Percentiles rank a stretch among this genome's conserved stretches.
These are phyloP conservation scores for Macroramphosus scolopax DNA, from an alignment of 2,797 vertebrate species.

Conservation along the genomic window DNA sequence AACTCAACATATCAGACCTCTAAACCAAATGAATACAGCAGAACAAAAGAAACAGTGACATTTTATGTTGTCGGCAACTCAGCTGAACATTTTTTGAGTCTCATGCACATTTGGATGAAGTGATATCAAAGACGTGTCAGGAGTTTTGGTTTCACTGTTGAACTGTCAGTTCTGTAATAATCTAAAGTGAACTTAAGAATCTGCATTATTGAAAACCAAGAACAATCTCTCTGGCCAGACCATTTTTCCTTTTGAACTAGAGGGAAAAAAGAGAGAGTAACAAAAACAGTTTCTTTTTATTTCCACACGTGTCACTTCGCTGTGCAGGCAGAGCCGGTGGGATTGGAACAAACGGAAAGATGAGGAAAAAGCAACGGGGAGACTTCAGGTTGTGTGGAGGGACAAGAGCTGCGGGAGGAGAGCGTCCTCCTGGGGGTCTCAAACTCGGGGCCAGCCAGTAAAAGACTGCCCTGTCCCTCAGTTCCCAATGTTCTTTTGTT, in stretches of 20 bases:
- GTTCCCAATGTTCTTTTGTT: not conserved
- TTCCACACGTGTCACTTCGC: no score
- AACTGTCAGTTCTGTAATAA: no score
- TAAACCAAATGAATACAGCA: not conserved
- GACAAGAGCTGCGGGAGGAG: not conserved
- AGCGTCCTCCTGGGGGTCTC: slow-evolving; percentile 1
- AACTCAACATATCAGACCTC: slow-evolving; percentile 4
- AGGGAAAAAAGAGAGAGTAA: not conserved
- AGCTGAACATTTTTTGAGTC: slow-evolving; percentile 36
- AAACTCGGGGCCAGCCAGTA: not conserved
- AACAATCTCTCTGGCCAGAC: no score
- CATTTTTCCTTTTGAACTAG: no score
- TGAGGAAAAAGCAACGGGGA: no score
- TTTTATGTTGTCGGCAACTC: slow-evolving; percentile 8
- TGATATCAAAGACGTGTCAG: no score
- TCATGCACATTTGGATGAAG: no score
- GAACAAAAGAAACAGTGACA: slow-evolving; percentile 3
- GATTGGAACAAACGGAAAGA: not conserved
- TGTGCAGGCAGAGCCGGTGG: slow-evolving; percentile 6
- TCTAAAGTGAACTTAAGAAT: no score
- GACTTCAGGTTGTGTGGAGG: no score
- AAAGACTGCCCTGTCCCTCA: not conserved
- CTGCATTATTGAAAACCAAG: no score
- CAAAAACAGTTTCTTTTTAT: slow-evolving; percentile 20
- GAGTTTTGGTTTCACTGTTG: no score